A percentile compares a stretch with the other conserved stretches of the same genome.
Evolutionary conservation across 2,113 vertebrate genomes (phyloP).

Genomic region (Pyrgilauda ruficollis): DNA sequence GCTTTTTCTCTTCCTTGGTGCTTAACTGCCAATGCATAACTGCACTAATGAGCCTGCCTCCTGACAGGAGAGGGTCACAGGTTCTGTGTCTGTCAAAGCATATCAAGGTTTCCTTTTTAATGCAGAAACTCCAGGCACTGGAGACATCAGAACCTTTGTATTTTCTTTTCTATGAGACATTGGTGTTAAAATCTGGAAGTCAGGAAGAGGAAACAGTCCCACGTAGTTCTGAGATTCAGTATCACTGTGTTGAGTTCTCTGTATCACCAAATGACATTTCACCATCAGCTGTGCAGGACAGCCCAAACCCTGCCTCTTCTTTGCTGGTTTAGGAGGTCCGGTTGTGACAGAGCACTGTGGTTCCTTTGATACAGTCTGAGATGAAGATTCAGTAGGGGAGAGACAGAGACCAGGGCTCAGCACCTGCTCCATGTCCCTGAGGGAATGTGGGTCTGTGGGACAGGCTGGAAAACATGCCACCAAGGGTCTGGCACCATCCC

Average conservation of each 20-base stretch:
- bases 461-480: neutral
- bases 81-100: slow-evolving; percentile 41
- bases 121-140: slow-evolving; percentile 6
- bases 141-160: slow-evolving; percentile 8
- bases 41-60: neutral
- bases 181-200: slow-evolving; percentile 24
- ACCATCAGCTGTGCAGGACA: neutral
- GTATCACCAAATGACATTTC: slow-evolving; percentile 5
- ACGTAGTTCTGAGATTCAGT: neutral
- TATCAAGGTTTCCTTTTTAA: slow-evolving; percentile 28
- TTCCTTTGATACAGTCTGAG: neutral
- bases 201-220: neutral
- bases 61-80: neutral
- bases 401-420: neutral
- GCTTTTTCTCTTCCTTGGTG: slow-evolving; percentile 48
- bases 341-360: neutral
- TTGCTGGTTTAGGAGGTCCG: neutral
- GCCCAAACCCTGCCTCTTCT: neutral
- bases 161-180: slow-evolving; percentile 27
- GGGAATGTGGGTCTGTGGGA: neutral
- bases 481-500: neutral
- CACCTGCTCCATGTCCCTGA: neutral
- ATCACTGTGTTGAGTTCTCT: slow-evolving; percentile 30
- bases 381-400: neutral
- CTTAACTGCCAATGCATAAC: slow-evolving; percentile 7